Percentiles rank a stretch among this genome's conserved stretches.
Evolutionary conservation across 2,888 invertebrate species (phyloP).

Genomic region (Hyles lineata): DNA sequence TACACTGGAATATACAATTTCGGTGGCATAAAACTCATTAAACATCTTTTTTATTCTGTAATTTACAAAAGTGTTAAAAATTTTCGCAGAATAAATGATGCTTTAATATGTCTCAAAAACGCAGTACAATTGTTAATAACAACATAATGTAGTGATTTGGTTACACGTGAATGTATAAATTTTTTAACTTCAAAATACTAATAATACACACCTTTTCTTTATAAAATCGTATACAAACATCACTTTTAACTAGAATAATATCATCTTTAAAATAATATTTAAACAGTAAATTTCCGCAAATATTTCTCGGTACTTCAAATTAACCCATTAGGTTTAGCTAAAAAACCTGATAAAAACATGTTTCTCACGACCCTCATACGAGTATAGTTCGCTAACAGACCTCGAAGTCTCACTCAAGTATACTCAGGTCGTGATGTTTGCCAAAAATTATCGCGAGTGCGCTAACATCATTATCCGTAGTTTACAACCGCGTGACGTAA

Average conservation of each 20-base stretch:
- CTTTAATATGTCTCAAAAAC: too few species aligned
- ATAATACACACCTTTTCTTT: background rate
- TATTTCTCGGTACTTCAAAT: background rate
- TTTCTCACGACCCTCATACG: conserved; percentile 23
- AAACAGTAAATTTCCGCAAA: too few species aligned
- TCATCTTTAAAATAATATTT: too few species aligned
- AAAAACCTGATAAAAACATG: conserved; percentile 2
- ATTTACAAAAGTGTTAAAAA: too few species aligned
- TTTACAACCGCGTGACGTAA: conserved; percentile 45
- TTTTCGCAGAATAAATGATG: background rate
- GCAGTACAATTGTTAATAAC: too few species aligned
- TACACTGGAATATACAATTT: too few species aligned
- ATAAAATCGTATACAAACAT: background rate
- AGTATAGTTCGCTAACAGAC: conserved; percentile 32
- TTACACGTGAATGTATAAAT: background rate
- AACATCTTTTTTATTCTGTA: too few species aligned
- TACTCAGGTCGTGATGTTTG: conserved; percentile 51
- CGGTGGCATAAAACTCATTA: too few species aligned
- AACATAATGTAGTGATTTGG: too few species aligned
- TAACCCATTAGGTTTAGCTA: background rate
- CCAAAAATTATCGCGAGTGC: conserved; percentile 50
- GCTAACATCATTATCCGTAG: conserved; percentile 49
- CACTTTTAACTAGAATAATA: too few species aligned
- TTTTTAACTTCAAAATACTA: background rate
- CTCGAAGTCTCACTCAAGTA: conserved; percentile 49